Evolutionary conservation across 2,888 invertebrate species (phyloP), one percentile per base, ranked within the genome.

Genomic region (Odontothrips loti): DNA sequence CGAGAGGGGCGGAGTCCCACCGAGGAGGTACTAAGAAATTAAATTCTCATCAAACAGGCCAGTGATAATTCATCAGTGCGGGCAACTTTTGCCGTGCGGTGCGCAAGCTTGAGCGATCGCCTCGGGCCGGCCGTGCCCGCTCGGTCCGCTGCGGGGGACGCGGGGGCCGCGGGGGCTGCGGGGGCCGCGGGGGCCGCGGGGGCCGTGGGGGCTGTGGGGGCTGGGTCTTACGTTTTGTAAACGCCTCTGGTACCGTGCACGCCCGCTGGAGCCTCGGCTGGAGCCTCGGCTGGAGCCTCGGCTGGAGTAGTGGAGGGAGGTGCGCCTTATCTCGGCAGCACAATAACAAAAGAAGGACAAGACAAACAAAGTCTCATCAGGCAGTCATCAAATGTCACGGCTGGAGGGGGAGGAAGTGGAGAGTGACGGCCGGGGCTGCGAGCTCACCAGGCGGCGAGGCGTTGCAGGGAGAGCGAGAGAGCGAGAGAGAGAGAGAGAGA

Each of bases 11-110:
- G 34, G 34, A 6, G 34, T 6, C 9, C 68, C 68, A 68, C 68
- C 68, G 15, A 12, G 68, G 23, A 68, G 68, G 68, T 68, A 68
- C 68, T 68, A 27, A 68, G 68, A 27, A 27, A 68, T 68, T 68
- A 68, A 68, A 68, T 23, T 68, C 68, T 68, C 68, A 68, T 68
- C 68, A 68, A 68, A 68, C 68, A 11, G 68, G 23, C n/a, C 68
- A 68, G 23, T 68, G 68, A 68, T 68, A 68, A 68, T 68, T 68
- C 23, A 68, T 11, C 68, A 68, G 68, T 20, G 20, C 6, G 58
- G 58, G 20, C 58, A 58, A 58, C 58, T 58, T 58, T 58, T 58
- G 58, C 15, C 20, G 58, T 43, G 34, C 34, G 34, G 34, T 43
- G 34, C 34, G 34, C 34, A 43, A 43, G 34, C 34, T 43, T 43